Conservation (phyloP, 2,113 vertebrate genomes). For the Podilymbus podiceps region DNA sequence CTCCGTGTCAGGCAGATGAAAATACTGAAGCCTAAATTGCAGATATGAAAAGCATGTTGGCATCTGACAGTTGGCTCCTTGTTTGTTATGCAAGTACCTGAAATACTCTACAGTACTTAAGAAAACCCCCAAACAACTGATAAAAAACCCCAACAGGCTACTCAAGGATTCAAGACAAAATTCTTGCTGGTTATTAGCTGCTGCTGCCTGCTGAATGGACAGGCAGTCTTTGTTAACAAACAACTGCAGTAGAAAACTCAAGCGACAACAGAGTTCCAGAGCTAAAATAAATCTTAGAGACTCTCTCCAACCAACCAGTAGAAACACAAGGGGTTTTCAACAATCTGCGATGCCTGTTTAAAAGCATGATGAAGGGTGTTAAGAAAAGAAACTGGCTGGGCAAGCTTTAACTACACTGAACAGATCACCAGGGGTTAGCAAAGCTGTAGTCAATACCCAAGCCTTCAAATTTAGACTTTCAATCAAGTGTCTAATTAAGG, state of each 20-base stretch:
- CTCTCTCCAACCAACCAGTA: background rate
- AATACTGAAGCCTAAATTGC: background rate
- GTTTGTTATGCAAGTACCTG: rapidly evolving
- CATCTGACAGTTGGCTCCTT: background rate
- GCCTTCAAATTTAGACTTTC: conserved; percentile 42
- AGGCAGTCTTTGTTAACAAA: background rate
- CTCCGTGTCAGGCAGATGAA: background rate
- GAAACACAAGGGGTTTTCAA: background rate
- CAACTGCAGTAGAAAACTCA: background rate
- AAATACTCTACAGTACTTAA: background rate
- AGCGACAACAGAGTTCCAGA: background rate
- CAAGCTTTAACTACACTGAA: conserved; percentile 1
- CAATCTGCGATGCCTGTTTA: background rate
- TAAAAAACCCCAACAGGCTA: background rate
- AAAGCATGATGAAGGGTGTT: background rate
- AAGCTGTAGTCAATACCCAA: conserved; percentile 13
- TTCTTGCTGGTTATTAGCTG: background rate
- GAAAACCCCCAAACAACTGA: background rate
- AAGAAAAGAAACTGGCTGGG: background rate
- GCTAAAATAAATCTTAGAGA: background rate
- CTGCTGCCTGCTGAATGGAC: background rate
- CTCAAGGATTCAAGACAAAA: background rate
- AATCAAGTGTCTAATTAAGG: conserved; percentile 53
- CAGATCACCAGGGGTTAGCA: conserved; percentile 26
- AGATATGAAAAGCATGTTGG: background rate